These are phyloP conservation scores for Cataglyphis livida DNA, from an alignment of 2,888 invertebrate species.

Conservation along the genomic window DNA sequence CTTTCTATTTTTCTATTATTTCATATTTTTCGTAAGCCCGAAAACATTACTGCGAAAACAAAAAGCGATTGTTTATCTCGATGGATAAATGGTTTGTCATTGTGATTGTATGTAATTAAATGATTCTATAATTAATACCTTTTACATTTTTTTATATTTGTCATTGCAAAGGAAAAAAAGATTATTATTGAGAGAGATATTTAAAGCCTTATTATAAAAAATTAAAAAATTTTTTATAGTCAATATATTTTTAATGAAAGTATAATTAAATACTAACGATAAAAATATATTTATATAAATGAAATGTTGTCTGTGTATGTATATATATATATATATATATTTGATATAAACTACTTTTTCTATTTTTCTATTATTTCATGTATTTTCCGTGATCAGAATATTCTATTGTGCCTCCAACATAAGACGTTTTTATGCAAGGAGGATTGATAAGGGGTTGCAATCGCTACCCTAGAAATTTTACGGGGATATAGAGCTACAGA, in stretches of 20 bases:
- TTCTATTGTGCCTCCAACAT: neutral
- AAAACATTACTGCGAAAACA: constrained; percentile 3
- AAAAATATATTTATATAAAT: neutral
- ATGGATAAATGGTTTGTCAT: constrained; percentile 5
- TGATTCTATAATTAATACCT: neutral
- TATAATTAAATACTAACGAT: neutral
- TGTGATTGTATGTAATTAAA: neutral
- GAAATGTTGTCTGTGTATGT: neutral
- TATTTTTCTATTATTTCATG: neutral
- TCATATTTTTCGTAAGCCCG: neutral
- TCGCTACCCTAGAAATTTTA: constrained; percentile 48
- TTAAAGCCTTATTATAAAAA: neutral
- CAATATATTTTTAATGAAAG: neutral
- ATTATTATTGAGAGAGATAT: neutral
- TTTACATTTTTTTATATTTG: too few relatives aligned
- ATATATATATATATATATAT: neutral
- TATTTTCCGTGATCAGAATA: constrained; percentile 8
- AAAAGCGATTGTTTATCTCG: constrained; percentile 17
- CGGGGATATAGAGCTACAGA: constrained; percentile 28
- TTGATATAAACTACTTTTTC: constrained; percentile 16
- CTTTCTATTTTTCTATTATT: neutral
- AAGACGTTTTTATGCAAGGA: neutral
- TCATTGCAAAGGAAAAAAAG: neutral
- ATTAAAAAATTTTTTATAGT: neutral
- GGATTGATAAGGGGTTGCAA: constrained; percentile 22